These are phyloP conservation scores for Heteromormyrus szaboi DNA, from an alignment of 2,797 vertebrate genomes.

Conservation along the genomic window DNA sequence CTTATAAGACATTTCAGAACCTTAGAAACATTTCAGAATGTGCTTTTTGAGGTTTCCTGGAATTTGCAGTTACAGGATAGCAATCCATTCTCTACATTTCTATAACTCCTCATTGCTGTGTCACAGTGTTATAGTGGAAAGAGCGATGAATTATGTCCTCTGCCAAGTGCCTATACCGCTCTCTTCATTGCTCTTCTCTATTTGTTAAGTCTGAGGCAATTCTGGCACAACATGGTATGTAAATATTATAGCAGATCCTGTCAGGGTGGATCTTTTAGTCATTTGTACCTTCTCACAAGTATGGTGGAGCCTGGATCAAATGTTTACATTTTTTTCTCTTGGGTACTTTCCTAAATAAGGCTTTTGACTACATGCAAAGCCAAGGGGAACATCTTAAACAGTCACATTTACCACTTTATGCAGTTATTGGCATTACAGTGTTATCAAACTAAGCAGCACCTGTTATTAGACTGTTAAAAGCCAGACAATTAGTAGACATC, in stretches of 20 bases:
- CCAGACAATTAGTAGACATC: background rate
- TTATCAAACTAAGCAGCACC: background rate
- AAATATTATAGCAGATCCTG: slow-evolving; percentile 79
- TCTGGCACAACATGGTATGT: slow-evolving; percentile 68
- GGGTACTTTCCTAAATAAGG: background rate
- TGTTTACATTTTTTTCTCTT: slow-evolving; percentile 2
- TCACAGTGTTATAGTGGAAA: background rate
- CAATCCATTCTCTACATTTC: background rate
- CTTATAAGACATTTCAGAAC: background rate
- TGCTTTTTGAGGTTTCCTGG: background rate
- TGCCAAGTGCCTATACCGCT: background rate
- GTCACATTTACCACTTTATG: background rate
- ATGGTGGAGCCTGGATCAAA: background rate
- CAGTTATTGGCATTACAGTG: background rate
- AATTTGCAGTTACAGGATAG: background rate
- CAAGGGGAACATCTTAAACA: background rate
- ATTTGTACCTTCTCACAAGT: slow-evolving; percentile 3
- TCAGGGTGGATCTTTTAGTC: slow-evolving; percentile 39
- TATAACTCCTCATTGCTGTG: background rate
- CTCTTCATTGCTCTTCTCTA: slow-evolving; percentile 32
- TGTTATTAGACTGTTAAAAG: background rate
- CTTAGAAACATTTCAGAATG: background rate
- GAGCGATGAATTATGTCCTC: background rate
- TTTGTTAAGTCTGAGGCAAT: slow-evolving; percentile 69
- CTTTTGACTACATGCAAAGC: background rate